Evolutionary conservation across 2,888 invertebrate species (phyloP), one percentile per base, ranked within the genome.

Genomic region (Muschampia staudingeri): DNA sequence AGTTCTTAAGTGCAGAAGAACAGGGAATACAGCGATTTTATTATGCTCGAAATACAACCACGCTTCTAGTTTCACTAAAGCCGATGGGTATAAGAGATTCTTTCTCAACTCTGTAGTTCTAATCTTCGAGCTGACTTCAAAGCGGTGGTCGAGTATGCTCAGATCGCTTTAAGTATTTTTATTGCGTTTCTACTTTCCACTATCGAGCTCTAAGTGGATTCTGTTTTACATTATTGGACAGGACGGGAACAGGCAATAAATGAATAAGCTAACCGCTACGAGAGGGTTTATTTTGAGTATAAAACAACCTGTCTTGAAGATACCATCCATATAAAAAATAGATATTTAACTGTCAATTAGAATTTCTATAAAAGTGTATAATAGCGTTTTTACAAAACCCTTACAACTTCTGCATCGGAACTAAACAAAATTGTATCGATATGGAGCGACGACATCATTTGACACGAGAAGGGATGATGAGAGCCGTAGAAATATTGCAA

Each of bases 151-250:
- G 81, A 81, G 71, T 77, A 67, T 71, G 72, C 76, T 81, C 65
- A 72, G 40, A 76, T 81, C 30, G 76, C 71, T 77, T 77, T 73
- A 72, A 72, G 80, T 81, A 81, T 81, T 81, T 81, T 81, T 76
- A 81, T 81, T 81, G 81, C 80, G 80, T 76, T 76, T 81, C 81
- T 71, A 76, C 76, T 81, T 80, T 81, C 81, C 76, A 81, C 76
- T 81, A 81, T 76, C 81, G 81, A 71, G 81, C 70, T 76, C 70
- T 76, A 71, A 81, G 81, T 76, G 81, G 76, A 81, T 81, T 81
- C 81, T 81, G 76, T 52, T 81, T 81, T 71, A 76, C 81, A 76
- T 81, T 80, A 81, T 81, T 81, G 76, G 73, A 76, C 80, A 76
- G 70, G 69, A 42, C 75, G 44, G 42, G 56, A 80, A 56, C 80